These are phyloP conservation scores for Willisornis vidua DNA, from an alignment of 2,113 vertebrate species.

Conservation along the genomic window DNA sequence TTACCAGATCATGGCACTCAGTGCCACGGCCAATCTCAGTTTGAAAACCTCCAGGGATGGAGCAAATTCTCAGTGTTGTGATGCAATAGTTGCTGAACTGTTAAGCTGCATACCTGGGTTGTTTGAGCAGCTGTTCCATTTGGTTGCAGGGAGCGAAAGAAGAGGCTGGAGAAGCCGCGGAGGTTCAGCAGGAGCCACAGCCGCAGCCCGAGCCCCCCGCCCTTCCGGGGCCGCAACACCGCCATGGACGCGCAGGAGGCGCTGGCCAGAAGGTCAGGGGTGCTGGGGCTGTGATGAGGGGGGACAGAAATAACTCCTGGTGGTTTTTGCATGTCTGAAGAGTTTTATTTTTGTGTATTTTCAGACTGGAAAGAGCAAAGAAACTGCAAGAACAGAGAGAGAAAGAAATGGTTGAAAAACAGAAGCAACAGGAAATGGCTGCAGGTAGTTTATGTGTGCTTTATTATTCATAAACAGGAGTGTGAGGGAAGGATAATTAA, in stretches of 20 bases:
- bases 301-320: neutral
- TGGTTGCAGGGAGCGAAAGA: conserved; percentile 88
- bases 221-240: conserved; percentile 92
- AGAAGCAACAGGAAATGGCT: conserved; percentile 91
- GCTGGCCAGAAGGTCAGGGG: conserved; percentile 87
- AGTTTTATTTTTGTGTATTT: neutral
- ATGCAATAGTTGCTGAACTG: neutral
- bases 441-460: conserved; percentile 76
- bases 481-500: neutral
- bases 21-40: too few species aligned
- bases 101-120: neutral
- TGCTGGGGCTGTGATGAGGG: rapidly evolving
- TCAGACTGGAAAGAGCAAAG: conserved; percentile 94
- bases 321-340: neutral
- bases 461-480: neutral
- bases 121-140: neutral
- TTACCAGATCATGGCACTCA: too few species aligned
- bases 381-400: conserved; percentile 98
- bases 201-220: conserved; percentile 83
- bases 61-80: neutral
- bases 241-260: conserved; percentile 99
- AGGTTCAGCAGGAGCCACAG: conserved; percentile 88
- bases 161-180: conserved; percentile 87
- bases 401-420: conserved; percentile 95
- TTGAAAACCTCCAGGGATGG: too few species aligned